Evolutionary conservation across 2,888 invertebrate species (phyloP).

Genomic region (Erpobdella octoculata): DNA sequence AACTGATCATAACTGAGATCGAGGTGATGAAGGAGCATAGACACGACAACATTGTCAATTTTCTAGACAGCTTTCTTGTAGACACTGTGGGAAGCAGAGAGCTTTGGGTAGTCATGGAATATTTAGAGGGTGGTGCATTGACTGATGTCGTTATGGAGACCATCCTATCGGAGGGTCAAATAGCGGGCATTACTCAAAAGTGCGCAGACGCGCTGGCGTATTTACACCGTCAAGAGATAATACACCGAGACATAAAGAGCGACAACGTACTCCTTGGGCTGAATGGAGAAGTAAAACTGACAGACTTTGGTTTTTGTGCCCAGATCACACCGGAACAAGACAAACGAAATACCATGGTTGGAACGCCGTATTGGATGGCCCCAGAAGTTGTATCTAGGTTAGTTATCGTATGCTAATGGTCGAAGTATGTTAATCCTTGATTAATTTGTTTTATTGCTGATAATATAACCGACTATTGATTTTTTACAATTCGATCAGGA

Average conservation of each 20-base stretch:
- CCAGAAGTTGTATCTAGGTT: constrained; percentile 28
- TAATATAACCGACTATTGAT: not conserved
- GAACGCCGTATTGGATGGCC: constrained; percentile 59
- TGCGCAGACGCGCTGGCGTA: constrained; percentile 88
- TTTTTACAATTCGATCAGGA: constrained; percentile 56
- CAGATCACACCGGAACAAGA: constrained; percentile 83
- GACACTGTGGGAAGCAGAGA: constrained; percentile 88
- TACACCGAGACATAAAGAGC: constrained; percentile 58
- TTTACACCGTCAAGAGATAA: constrained; percentile 62
- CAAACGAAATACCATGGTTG: constrained; percentile 85
- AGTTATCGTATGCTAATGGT: constrained; percentile 27
- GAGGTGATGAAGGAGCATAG: constrained; percentile 99
- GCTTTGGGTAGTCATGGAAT: constrained; percentile 99
- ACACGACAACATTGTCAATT: constrained; percentile 97
- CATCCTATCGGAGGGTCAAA: constrained; percentile 98
- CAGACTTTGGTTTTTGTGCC: constrained; percentile 94
- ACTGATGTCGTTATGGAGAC: constrained; percentile 97
- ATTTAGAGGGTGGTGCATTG: constrained; percentile 89
- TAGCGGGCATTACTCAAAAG: constrained; percentile 88
- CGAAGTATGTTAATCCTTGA: not conserved
- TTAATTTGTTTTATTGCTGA: not conserved
- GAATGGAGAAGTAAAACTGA: constrained; percentile 78
- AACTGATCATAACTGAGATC: constrained; percentile 98
- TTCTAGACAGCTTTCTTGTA: constrained; percentile 62
- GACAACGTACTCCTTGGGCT: constrained; percentile 95